Conservation (phyloP, 2,797 vertebrate genomes). For the Coluber constrictor region DNA sequence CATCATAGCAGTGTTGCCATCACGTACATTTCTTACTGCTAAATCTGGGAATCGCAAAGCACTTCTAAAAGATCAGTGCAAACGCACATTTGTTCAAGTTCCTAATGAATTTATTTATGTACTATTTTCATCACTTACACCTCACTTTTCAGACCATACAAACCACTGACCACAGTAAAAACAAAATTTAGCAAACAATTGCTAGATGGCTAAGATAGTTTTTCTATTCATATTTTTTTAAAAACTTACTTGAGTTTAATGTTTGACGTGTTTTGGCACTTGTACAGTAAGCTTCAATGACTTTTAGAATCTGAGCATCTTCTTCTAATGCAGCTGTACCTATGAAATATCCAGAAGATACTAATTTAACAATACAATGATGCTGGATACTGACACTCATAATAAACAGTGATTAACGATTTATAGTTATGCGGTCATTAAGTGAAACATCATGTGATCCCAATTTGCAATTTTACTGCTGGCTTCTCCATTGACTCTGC, state of each 20-base stretch:
- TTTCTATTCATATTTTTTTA: slow-evolving; percentile 26
- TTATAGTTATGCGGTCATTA: not conserved
- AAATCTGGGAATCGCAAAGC: not conserved
- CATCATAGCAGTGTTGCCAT: not conserved
- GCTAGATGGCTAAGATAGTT: not conserved
- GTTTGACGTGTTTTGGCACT: slow-evolving; percentile 98
- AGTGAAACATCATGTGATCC: not conserved
- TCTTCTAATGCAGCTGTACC: slow-evolving; percentile 97
- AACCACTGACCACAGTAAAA: not conserved
- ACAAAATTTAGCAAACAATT: not conserved
- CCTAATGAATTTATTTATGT: not conserved
- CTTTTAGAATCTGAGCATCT: slow-evolving; percentile 97
- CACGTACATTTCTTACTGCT: too few species aligned
- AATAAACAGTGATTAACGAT: not conserved
- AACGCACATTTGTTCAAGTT: not conserved
- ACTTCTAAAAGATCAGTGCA: not conserved
- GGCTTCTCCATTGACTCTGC: not conserved
- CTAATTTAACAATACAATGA: not conserved
- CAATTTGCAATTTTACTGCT: not conserved
- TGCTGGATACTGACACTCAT: not conserved
- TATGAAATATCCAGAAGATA: slow-evolving; percentile 48
- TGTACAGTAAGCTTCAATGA: slow-evolving; percentile 98
- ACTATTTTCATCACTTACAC: not conserved
- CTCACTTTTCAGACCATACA: not conserved
- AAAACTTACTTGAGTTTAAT: slow-evolving; percentile 95